A percentile compares a stretch with the other conserved stretches of the same genome.
Conservation (phyloP, 2,113 vertebrate species). For the Micronycteris hirsuta region DNA sequence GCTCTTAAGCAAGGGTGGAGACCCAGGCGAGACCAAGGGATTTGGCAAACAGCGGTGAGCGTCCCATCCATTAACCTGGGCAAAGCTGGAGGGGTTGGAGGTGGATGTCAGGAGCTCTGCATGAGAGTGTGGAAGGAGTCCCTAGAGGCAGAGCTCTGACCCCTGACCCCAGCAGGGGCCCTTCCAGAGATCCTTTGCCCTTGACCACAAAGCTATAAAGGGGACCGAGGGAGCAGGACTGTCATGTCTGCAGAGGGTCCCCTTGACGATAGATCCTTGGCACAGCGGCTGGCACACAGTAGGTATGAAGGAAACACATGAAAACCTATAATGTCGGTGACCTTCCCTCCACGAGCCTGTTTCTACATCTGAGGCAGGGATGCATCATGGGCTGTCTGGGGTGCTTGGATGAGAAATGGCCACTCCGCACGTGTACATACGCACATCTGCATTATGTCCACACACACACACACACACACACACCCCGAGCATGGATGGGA, state of each 20-base stretch:
- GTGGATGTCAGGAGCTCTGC: too few relatives aligned
- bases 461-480: accelerated
- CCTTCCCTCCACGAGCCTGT: background rate
- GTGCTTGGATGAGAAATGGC: too few relatives aligned
- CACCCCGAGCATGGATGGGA: background rate
- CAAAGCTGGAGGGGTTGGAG: background rate
- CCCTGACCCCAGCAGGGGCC: background rate
- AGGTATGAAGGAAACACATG: accelerated
- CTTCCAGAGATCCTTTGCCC: background rate
- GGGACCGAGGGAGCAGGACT: accelerated
- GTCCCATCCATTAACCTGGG: accelerated
- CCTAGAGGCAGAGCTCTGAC: too few relatives aligned
- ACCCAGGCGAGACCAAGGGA: background rate
- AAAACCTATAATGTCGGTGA: background rate
- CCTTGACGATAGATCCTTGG: background rate
- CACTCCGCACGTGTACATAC: background rate
- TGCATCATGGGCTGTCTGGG: background rate
- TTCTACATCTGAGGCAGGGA: background rate
- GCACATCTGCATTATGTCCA: accelerated
- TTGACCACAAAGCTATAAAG: background rate
- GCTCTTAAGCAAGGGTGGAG: too few relatives aligned
- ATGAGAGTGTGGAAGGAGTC: too few relatives aligned
- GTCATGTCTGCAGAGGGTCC: background rate
- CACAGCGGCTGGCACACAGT: background rate
- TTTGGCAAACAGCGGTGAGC: background rate